Conservation (phyloP, 2,797 vertebrate genomes). For the Notolepis coatsorum region DNA sequence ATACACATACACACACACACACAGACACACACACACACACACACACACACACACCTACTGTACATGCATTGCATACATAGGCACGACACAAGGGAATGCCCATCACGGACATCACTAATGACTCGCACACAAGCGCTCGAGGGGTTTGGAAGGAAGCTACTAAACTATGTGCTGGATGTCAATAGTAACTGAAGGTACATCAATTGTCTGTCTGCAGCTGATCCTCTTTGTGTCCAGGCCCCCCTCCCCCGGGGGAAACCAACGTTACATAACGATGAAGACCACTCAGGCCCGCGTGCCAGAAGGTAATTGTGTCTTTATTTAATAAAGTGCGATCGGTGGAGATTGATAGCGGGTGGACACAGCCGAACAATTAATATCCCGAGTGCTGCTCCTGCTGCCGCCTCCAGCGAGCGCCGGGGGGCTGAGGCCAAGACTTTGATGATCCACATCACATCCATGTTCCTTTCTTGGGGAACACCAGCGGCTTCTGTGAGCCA, state of each 20-base stretch:
- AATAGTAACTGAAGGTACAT: slow-evolving; percentile 17
- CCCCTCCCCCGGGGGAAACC: slow-evolving; percentile 16
- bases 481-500: slow-evolving; percentile 57
- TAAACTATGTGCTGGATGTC: slow-evolving; percentile 25
- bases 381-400: slow-evolving; percentile 61
- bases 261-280: slow-evolving; percentile 51
- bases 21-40: too few species aligned
- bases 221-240: slow-evolving; percentile 36
- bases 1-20: too few species aligned
- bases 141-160: slow-evolving; percentile 24
- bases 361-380: slow-evolving; percentile 76
- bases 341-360: slow-evolving; percentile 73
- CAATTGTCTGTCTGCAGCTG: slow-evolving; percentile 18
- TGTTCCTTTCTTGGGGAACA: slow-evolving; percentile 52
- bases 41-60: too few species aligned
- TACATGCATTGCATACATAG: too few species aligned
- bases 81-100: too few species aligned
- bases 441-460: slow-evolving; percentile 72
- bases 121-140: slow-evolving; percentile 8
- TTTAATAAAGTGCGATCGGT: slow-evolving; percentile 73
- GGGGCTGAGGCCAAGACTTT: slow-evolving; percentile 69
- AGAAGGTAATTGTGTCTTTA: slow-evolving; percentile 68
- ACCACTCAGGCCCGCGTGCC: slow-evolving; percentile 37
- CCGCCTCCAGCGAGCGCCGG: slow-evolving; percentile 64
- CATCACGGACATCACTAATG: neutral